A percentile compares a stretch with the other conserved stretches of the same genome.
phyloP scores from a whole-genome alignment of 2,888 invertebrate species.

The Stegana nigrithorax region DNA sequence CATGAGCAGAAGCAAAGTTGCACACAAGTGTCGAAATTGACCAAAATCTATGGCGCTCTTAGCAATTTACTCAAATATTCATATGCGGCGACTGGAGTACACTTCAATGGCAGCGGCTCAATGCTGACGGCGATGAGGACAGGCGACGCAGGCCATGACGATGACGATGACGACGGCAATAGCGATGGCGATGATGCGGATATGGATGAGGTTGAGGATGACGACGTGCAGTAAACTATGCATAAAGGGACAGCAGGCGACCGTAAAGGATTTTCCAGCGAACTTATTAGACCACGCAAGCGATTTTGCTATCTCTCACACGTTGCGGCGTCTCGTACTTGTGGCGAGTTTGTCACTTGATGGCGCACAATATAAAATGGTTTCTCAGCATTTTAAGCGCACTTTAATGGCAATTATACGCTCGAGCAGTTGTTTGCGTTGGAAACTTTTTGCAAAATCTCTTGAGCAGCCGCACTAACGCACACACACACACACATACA shows the following conservation, averaged over 20 bases:
- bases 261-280: too few species aligned
- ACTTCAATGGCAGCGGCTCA: background rate
- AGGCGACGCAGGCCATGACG: background rate
- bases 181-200: too few species aligned
- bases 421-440: constrained; percentile 41
- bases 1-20: too few species aligned
- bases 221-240: too few species aligned
- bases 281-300: background rate
- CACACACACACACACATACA: constrained; percentile 12
- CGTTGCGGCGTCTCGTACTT: background rate
- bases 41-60: background rate
- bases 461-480: constrained; percentile 24
- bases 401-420: constrained; percentile 55
- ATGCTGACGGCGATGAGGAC: too few species aligned
- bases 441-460: constrained; percentile 31
- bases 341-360: background rate
- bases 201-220: too few species aligned
- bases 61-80: background rate
- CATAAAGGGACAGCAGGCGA: too few species aligned
- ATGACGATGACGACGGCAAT: background rate
- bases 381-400: constrained; percentile 38
- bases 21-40: constrained; percentile 11
- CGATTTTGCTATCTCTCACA: too few species aligned
- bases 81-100: background rate
- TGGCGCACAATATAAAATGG: constrained; percentile 16